A percentile compares a stretch with the other conserved stretches of the same genome.
Evolutionary conservation across 2,113 vertebrate species (phyloP).

Genomic region (Raja brachyura): DNA sequence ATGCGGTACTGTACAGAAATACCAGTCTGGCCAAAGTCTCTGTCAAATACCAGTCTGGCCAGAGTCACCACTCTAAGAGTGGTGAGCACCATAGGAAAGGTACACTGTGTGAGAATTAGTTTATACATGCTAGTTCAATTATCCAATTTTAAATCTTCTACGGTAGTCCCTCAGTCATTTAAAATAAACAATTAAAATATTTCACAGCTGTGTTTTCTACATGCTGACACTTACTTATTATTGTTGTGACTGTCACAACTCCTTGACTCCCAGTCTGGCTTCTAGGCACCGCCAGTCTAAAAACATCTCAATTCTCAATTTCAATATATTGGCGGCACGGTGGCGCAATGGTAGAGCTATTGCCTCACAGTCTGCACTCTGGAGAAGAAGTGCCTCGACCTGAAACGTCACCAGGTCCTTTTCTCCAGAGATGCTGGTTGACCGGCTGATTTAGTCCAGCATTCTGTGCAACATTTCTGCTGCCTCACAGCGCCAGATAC

Average conservation of each 20-base stretch:
- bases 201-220: neutral
- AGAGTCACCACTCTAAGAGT: neutral
- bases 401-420: no score
- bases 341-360: no score
- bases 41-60: neutral
- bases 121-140: neutral
- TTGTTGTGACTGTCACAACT: neutral
- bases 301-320: slow-evolving; percentile 8
- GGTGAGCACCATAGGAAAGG: neutral
- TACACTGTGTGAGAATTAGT: no score
- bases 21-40: neutral
- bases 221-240: neutral
- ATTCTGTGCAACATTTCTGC: no score
- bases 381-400: no score
- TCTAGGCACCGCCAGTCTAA: neutral
- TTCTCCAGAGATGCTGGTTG: no score
- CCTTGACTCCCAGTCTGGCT: neutral
- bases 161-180: no score
- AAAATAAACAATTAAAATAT: neutral
- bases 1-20: neutral
- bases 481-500: no score
- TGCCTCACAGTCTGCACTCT: no score
- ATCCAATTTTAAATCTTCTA: neutral
- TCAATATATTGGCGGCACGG: neutral
- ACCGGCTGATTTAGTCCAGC: no score